phyloP scores from a whole-genome alignment of 2,113 vertebrate genomes.

The Eulemur rufifrons region DNA sequence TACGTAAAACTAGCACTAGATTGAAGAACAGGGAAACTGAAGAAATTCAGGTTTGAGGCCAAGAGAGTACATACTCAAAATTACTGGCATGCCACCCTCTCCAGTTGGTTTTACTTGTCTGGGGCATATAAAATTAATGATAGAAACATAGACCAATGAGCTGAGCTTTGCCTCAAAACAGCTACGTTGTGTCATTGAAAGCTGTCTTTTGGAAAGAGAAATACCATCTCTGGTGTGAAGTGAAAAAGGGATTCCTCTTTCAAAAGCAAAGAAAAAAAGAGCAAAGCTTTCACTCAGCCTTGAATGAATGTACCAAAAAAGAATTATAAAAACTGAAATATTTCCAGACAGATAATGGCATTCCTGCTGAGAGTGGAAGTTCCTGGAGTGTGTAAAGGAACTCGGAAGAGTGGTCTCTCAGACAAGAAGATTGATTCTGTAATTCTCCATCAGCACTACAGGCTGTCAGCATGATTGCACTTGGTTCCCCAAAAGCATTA shows the following conservation, averaged over 20 bases:
- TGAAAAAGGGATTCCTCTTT: background rate
- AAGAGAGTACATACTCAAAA: background rate
- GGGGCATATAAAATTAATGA: background rate
- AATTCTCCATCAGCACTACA: slow-evolving; percentile 57
- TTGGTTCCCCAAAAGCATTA: slow-evolving; percentile 69
- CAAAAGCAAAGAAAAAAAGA: slow-evolving; percentile 20
- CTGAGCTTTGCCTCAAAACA: background rate
- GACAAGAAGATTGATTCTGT: slow-evolving; percentile 65
- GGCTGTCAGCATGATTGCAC: slow-evolving; percentile 14
- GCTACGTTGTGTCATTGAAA: background rate
- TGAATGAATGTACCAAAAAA: background rate
- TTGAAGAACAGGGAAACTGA: background rate
- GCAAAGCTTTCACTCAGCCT: slow-evolving; percentile 4
- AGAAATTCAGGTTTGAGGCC: background rate
- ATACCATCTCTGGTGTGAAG: background rate
- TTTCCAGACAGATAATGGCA: slow-evolving; percentile 72
- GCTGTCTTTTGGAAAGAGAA: background rate
- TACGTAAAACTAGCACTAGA: background rate
- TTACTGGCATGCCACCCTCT: background rate
- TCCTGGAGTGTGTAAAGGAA: slow-evolving; percentile 51
- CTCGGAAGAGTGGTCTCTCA: slow-evolving; percentile 46
- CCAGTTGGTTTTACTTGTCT: background rate
- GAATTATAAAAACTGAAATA: slow-evolving; percentile 62
- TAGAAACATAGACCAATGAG: background rate
- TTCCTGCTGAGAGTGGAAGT: slow-evolving; percentile 66